Conservation (phyloP, 1,140 invertebrate species). For the Brachionus manjavacas region DNA sequence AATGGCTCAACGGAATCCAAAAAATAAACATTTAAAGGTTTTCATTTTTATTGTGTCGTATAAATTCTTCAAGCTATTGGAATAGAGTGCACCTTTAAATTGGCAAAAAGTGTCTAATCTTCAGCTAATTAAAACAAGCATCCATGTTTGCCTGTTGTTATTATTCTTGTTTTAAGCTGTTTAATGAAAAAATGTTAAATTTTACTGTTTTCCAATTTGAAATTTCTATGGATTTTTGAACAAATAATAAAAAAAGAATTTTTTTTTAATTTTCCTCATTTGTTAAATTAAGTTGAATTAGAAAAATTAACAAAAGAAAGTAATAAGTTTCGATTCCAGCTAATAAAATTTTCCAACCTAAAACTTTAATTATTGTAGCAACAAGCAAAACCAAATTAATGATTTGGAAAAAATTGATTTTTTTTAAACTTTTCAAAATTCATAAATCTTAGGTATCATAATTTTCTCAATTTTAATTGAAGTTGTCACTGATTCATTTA, state of each 20-base stretch:
- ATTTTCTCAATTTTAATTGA: background rate
- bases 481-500: background rate
- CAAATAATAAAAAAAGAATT: background rate
- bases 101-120: background rate
- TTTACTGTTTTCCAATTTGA: background rate
- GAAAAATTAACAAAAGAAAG: conserved; percentile 12
- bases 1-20: background rate
- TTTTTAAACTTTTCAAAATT: background rate
- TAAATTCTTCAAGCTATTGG: background rate
- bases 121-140: background rate
- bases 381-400: conserved; percentile 4
- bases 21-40: background rate
- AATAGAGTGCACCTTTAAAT: background rate
- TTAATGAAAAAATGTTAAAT: background rate
- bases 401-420: conserved; percentile 13
- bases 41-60: background rate
- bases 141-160: background rate
- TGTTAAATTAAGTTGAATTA: background rate
- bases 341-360: background rate
- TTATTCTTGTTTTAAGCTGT: background rate
- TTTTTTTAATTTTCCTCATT: conserved; percentile 19
- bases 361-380: background rate
- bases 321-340: background rate
- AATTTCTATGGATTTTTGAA: conserved; percentile 20
- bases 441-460: background rate